phyloP scores from a whole-genome alignment of 2,888 invertebrate species.

The Torymus texanus region DNA sequence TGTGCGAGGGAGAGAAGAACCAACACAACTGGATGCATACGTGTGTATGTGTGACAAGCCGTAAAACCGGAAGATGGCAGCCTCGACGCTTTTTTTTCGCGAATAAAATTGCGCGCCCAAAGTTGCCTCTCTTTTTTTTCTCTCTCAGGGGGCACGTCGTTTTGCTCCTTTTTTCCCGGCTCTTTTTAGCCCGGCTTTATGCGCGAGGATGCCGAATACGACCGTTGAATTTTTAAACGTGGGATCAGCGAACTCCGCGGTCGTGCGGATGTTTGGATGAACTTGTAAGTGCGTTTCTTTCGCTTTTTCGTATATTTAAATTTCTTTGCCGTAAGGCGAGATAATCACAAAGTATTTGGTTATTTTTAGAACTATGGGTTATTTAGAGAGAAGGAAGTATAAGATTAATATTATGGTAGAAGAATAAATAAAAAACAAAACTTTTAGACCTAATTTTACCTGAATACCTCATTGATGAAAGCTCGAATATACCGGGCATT shows the following conservation, averaged over 20 bases:
- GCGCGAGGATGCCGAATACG: too few species aligned
- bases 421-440: neutral
- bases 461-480: conserved; percentile 86
- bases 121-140: conserved; percentile 1
- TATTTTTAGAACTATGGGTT: neutral
- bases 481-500: conserved; percentile 86
- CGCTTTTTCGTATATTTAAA: neutral
- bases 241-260: too few species aligned
- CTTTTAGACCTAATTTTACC: conserved; percentile 67
- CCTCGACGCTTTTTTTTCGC: conserved; percentile 30
- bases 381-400: too few species aligned
- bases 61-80: conserved; percentile 46
- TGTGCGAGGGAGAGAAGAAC: neutral
- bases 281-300: too few species aligned
- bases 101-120: neutral
- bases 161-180: neutral
- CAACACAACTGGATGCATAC: neutral
- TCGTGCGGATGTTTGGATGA: too few species aligned
- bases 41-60: conserved; percentile 19
- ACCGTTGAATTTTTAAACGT: too few species aligned
- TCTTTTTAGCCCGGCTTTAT: conserved; percentile 8
- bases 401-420: too few species aligned
- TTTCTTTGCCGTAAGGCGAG: conserved; percentile 16
- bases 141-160: too few species aligned
- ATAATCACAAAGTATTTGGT: neutral